Conservation (phyloP, 2,888 invertebrate species). For the Trichogramma dendrolimi region DNA sequence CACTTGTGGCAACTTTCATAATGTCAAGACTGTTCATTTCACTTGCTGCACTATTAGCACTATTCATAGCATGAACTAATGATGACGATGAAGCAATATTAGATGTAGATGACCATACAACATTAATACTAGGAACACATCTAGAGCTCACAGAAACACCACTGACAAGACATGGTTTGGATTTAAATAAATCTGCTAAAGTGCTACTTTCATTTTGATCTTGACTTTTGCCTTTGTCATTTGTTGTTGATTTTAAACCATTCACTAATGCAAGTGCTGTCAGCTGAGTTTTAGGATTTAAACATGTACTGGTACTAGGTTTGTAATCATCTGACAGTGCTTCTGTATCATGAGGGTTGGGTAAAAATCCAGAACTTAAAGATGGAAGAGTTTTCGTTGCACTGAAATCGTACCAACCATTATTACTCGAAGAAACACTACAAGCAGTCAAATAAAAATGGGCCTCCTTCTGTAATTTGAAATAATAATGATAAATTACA, state of each 20-base stretch:
- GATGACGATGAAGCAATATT: slow-evolving; percentile 48
- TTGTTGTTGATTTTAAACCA: slow-evolving; percentile 36
- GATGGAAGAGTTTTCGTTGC: slow-evolving; percentile 41
- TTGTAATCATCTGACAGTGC: slow-evolving; percentile 40
- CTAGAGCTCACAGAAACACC: slow-evolving; percentile 51
- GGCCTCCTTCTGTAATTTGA: slow-evolving; percentile 51
- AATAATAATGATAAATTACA: background rate
- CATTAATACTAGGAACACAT: background rate
- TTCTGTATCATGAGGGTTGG: slow-evolving; percentile 41
- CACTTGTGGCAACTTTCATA: slow-evolving; percentile 49
- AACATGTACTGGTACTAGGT: slow-evolving; percentile 12
- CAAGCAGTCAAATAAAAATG: slow-evolving; percentile 52
- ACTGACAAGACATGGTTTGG: slow-evolving; percentile 55
- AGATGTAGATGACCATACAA: slow-evolving; percentile 46
- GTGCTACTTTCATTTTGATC: slow-evolving; percentile 25
- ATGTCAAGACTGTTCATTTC: slow-evolving; percentile 51
- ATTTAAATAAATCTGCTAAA: no score
- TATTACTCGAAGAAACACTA: slow-evolving; percentile 46
- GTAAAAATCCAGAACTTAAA: slow-evolving; percentile 40
- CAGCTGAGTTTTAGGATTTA: slow-evolving; percentile 46
- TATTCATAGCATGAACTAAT: slow-evolving; percentile 71
- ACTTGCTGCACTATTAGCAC: slow-evolving; percentile 63
- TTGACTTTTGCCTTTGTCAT: slow-evolving; percentile 28
- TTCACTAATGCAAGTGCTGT: slow-evolving; percentile 54
- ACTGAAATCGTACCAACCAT: slow-evolving; percentile 44